A percentile compares a stretch with the other conserved stretches of the same genome.
These are phyloP conservation scores for Dromas ardeola DNA, from an alignment of 2,113 vertebrate genomes.

Conservation along the genomic window DNA sequence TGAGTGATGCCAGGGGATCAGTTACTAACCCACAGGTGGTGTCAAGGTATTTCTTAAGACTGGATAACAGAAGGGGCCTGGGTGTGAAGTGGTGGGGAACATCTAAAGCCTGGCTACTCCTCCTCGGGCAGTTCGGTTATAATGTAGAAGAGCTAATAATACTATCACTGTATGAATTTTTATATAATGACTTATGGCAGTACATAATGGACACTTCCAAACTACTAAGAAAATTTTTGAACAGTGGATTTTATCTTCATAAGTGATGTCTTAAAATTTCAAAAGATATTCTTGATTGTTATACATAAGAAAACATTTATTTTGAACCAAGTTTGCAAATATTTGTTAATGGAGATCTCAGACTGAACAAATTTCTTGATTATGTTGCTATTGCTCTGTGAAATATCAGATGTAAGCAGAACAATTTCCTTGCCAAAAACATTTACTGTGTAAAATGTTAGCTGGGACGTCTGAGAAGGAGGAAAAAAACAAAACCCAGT, in stretches of 20 bases:
- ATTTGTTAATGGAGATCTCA: background rate
- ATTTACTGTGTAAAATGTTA: conserved; percentile 48
- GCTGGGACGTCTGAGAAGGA: conserved; percentile 23
- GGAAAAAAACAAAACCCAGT: background rate
- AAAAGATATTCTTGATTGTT: background rate
- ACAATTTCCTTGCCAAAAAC: conserved; percentile 44
- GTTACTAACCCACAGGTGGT: background rate
- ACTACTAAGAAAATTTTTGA: background rate
- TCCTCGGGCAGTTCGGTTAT: background rate
- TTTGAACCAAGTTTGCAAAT: background rate
- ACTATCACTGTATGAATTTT: background rate
- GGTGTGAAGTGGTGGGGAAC: background rate
- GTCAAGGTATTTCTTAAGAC: background rate
- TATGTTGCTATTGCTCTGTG: conserved; percentile 23
- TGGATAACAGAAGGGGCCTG: background rate
- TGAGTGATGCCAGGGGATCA: background rate
- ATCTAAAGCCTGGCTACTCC: background rate
- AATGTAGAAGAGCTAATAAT: background rate
- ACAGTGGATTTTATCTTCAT: background rate
- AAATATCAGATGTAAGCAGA: conserved; percentile 59
- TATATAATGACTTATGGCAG: background rate
- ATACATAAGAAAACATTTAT: background rate
- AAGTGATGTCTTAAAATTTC: background rate
- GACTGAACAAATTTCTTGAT: conserved; percentile 25
- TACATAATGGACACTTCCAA: background rate